These are phyloP conservation scores for Tiliacea aurago DNA, from an alignment of 2,888 invertebrate species.

Conservation along the genomic window DNA sequence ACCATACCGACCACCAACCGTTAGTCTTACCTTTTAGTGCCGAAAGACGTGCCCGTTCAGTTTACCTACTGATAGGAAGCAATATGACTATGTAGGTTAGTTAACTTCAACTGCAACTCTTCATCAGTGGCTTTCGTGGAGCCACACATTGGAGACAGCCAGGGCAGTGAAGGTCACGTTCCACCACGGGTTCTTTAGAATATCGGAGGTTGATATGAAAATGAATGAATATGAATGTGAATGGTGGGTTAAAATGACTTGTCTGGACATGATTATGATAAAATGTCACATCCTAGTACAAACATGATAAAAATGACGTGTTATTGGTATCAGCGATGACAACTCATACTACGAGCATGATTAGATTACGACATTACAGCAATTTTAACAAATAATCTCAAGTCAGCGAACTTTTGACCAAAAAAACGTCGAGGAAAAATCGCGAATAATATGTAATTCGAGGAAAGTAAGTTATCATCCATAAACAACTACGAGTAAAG, in stretches of 20 bases:
- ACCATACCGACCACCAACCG: not conserved
- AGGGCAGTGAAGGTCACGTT: too few species aligned
- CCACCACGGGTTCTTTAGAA: not conserved
- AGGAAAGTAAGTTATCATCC: not conserved
- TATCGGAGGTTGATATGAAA: not conserved
- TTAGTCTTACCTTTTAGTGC: not conserved
- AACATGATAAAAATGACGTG: constrained; percentile 13
- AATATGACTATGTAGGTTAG: not conserved
- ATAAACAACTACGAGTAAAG: too few species aligned
- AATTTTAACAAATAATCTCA: constrained; percentile 7
- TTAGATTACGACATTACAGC: constrained; percentile 21
- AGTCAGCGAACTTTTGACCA: not conserved
- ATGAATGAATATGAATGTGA: not conserved
- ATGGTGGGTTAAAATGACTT: not conserved
- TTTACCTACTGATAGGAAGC: not conserved
- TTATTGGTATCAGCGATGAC: not conserved
- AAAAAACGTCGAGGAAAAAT: not conserved
- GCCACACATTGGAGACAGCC: not conserved
- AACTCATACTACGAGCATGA: not conserved
- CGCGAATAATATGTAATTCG: not conserved
- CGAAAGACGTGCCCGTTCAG: not conserved
- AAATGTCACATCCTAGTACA: not conserved
- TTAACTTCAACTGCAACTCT: not conserved
- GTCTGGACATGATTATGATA: not conserved
- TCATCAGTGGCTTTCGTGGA: not conserved